Evolutionary conservation across 2,797 vertebrate species (phyloP).

Genomic region (Sorex maritimensis): DNA sequence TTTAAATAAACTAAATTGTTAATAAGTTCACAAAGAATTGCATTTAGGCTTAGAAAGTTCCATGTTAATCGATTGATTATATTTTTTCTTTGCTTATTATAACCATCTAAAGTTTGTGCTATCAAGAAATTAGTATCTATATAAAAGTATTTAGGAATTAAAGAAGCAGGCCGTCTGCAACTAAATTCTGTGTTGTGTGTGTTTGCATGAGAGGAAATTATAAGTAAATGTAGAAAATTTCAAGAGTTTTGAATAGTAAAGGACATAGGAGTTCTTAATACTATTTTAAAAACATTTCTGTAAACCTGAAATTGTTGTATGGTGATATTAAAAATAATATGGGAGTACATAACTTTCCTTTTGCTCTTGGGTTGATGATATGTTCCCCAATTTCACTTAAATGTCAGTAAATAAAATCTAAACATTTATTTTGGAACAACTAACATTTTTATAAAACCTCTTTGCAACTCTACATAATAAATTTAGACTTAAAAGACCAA

Average conservation of each 20-base stretch:
- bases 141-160: background rate
- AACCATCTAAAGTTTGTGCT: background rate
- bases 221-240: background rate
- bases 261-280: background rate
- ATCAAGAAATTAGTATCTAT: background rate
- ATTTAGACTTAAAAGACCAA: background rate
- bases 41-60: background rate
- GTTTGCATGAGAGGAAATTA: background rate
- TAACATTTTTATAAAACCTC: background rate
- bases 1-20: background rate
- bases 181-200: background rate
- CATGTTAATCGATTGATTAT: background rate
- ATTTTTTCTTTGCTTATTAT: slow-evolving; percentile 28
- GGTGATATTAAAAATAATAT: background rate
- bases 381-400: too few species aligned
- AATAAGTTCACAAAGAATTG: background rate
- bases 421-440: background rate
- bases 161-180: background rate
- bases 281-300: background rate
- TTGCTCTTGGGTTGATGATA: background rate
- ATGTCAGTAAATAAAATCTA: background rate
- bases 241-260: background rate
- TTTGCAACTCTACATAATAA: background rate
- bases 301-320: slow-evolving; percentile 32
- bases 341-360: slow-evolving; percentile 3